Percentiles rank a stretch among this genome's conserved stretches.
These are phyloP conservation scores for Hyposmocoma kahamanoa DNA, from an alignment of 1,140 invertebrate species.

Conservation along the genomic window DNA sequence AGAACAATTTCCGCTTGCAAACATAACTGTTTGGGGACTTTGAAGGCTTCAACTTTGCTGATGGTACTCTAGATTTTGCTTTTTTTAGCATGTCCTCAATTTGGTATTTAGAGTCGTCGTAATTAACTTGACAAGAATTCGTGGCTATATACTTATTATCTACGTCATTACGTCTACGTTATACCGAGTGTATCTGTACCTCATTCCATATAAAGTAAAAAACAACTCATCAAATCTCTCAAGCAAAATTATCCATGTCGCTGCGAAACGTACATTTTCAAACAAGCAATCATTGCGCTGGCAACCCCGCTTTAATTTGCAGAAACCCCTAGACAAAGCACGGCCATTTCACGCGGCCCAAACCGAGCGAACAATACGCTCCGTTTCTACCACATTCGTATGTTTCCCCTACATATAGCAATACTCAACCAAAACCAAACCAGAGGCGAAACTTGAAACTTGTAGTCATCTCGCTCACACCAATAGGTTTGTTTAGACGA, in stretches of 20 bases:
- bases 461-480: conserved; percentile 42
- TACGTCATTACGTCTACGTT: too few relatives aligned
- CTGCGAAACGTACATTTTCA: not conserved
- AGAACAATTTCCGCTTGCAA: too few relatives aligned
- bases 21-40: too few relatives aligned
- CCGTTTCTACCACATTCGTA: conserved; percentile 33
- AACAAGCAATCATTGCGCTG: conserved; percentile 62
- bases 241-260: conserved; percentile 1
- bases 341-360: conserved; percentile 65
- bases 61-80: too few relatives aligned
- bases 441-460: conserved; percentile 38
- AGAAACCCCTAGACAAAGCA: conserved; percentile 64
- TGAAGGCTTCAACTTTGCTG: too few relatives aligned
- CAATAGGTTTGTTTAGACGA: conserved; percentile 9
- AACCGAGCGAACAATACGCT: conserved; percentile 67
- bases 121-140: too few relatives aligned
- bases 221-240: too few relatives aligned
- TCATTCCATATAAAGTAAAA: too few relatives aligned
- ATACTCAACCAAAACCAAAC: conserved; percentile 27
- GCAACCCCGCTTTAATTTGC: conserved; percentile 66
- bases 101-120: too few relatives aligned
- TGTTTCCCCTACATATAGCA: conserved; percentile 49
- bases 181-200: too few relatives aligned
- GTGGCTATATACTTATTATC: too few relatives aligned
- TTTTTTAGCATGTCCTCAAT: too few relatives aligned